Base-by-base conservation (phyloP, 2,888 invertebrate genomes). In the Synergus itoensis region DNA sequence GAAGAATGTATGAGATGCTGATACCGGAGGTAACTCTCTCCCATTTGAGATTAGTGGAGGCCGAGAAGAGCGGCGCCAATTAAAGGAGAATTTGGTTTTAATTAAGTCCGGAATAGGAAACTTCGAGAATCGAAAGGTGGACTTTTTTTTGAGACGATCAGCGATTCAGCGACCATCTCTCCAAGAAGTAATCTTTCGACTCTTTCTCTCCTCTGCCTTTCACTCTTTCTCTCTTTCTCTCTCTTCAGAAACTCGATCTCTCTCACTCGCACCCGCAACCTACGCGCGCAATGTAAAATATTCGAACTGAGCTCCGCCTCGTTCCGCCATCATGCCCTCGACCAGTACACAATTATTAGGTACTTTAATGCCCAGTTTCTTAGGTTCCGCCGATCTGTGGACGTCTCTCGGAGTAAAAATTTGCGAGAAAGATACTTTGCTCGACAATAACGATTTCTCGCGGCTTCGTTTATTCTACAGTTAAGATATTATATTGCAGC, bases 321-420 rank as follows among this genome's bases (percentile, higher is more conserved):
- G 86, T 88, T 90, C 89, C 88, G 89, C 90, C 90, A 90, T 89
- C 87, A 89, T 89, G 88, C 86, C 85, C 86, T 85, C 86, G 82
- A 81, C 84, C 86, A 84, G 86, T 86, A 86, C 86, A 86, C 89
- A 90, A 91, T 91, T 90, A 90, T 91, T 90, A 89, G 88, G 85
- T 87, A 89, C 86, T 82, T 87, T 88, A 86, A 87, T 87, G 84
- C 16, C 60, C 77, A 65, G 67, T 45, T 43, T 57, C 45, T 48
- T n/a, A 69, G 57, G 60, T 78, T 78, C 45, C 62, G 69, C 77
- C 77, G 77, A 77, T 62, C 73, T 73, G 73, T 62, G 67, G 18
- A 78, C 60, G 69, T 62, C 57, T 40, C 62, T 60, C 43, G 16
- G 43, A 64, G 64, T 48, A 65, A 48, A 77, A 78, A 69, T 73